phyloP scores from a whole-genome alignment of 2,888 invertebrate species.

The Podabrus alpinus region DNA sequence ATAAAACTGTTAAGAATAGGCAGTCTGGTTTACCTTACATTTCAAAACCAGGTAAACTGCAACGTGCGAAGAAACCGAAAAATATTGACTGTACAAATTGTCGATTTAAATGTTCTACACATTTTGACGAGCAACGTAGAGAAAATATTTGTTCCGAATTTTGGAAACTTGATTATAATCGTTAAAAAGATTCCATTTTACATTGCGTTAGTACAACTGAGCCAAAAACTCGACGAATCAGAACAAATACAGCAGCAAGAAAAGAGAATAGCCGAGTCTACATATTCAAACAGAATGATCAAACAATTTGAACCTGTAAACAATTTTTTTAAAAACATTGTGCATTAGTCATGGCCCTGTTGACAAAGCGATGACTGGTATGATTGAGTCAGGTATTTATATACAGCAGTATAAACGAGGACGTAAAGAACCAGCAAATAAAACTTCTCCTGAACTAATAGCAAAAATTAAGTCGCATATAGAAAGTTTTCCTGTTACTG shows the following conservation, averaged over 20 bases:
- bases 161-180: neutral
- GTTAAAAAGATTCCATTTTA: neutral
- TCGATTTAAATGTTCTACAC: neutral
- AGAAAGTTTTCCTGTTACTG: neutral
- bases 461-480: neutral
- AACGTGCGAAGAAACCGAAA: neutral
- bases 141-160: neutral
- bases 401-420: neutral
- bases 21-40: neutral
- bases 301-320: neutral
- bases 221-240: neutral
- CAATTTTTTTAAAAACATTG: neutral
- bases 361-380: neutral
- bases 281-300: neutral
- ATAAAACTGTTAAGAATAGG: neutral
- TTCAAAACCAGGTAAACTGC: neutral
- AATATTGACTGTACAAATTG: neutral
- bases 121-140: neutral
- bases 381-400: neutral
- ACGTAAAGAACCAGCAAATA: conserved; percentile 1
- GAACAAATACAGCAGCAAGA: neutral
- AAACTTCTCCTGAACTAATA: neutral
- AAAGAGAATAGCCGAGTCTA: neutral
- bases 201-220: neutral
- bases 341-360: conserved; percentile 4